Conservation (phyloP, 2,113 vertebrate genomes). For the Rhegmatorhina hoffmannsi region DNA sequence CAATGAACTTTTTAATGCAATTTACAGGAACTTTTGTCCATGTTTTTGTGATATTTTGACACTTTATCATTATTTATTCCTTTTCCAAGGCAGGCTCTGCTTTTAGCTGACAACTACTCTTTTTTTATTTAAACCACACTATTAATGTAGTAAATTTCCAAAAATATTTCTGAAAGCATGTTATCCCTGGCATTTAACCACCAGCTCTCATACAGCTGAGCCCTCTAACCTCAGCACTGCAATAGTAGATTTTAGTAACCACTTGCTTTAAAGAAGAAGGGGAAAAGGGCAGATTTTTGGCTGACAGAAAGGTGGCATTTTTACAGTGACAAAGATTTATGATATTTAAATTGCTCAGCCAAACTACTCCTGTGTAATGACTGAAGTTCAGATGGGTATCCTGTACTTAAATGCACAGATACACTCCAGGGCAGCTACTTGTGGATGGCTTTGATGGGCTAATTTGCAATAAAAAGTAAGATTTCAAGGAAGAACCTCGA, state of each 20-base stretch:
- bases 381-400: not conserved
- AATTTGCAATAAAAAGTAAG: not conserved
- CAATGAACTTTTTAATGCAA: constrained; percentile 10
- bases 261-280: not conserved
- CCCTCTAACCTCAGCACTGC: constrained; percentile 16
- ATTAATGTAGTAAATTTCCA: not conserved
- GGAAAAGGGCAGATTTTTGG: not conserved
- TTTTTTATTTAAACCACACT: not conserved
- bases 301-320: not conserved
- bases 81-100: not conserved
- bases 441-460: not conserved
- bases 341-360: not conserved
- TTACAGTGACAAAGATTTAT: not conserved
- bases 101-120: not conserved
- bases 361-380: not conserved
- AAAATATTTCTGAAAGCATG: not conserved
- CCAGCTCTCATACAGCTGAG: not conserved
- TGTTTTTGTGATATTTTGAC: not conserved
- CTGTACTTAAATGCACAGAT: not conserved
- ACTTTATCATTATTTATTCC: constrained; percentile 4
- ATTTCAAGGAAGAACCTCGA: not conserved
- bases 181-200: constrained; percentile 14
- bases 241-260: not conserved
- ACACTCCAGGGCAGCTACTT: not conserved
- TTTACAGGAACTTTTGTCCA: constrained; percentile 13